Evolutionary conservation across 2,888 invertebrate genomes (phyloP).

Genomic region (Acrocyrtus sp.): DNA sequence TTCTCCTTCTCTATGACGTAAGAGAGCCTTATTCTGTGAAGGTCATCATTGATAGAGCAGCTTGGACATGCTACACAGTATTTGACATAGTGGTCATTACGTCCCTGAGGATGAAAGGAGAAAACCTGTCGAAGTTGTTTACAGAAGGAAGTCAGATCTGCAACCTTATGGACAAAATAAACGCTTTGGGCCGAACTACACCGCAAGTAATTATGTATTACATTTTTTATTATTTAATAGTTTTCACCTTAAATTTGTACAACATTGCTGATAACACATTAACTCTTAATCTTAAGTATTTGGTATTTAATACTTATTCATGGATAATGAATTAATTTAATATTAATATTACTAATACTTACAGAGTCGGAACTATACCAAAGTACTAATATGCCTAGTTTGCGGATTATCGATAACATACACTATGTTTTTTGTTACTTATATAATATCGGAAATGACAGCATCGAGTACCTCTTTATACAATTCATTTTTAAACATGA

Average conservation of each 20-base stretch:
- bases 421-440: constrained; percentile 11
- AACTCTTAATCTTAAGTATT: neutral
- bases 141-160: constrained; percentile 19
- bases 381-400: neutral
- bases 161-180: neutral
- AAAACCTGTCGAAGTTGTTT: constrained; percentile 10
- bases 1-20: constrained; percentile 19
- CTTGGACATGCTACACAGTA: constrained; percentile 26
- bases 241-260: too few species aligned
- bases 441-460: constrained; percentile 16
- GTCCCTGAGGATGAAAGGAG: constrained; percentile 6
- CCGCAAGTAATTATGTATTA: too few species aligned
- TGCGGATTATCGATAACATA: neutral
- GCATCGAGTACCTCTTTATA: constrained; percentile 23
- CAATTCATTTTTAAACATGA: constrained; percentile 2
- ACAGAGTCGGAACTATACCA: neutral
- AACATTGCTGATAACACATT: neutral
- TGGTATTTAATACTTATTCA: neutral
- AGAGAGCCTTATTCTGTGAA: neutral
- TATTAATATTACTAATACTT: neutral
- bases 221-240: too few species aligned
- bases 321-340: neutral
- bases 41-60: constrained; percentile 5
- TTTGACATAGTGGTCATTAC: constrained; percentile 20
- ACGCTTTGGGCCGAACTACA: neutral